phyloP scores from a whole-genome alignment of 2,888 invertebrate genomes.

The Patella pellucida region DNA sequence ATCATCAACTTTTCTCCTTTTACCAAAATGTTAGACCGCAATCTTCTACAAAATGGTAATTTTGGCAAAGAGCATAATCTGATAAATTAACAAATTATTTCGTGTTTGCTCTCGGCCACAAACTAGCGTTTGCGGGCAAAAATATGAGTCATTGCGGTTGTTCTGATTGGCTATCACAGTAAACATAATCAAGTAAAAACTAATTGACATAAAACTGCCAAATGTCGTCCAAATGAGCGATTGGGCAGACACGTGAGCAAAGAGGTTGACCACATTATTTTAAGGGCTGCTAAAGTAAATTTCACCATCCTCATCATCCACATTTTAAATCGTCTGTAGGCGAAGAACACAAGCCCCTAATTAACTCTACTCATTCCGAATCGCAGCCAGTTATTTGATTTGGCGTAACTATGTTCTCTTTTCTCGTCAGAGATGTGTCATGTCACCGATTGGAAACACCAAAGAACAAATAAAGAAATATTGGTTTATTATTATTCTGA shows the following conservation, averaged over 20 bases:
- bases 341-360: background rate
- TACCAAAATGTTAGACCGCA: background rate
- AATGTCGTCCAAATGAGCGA: background rate
- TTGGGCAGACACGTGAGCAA: conserved; percentile 4
- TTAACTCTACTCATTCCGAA: too few relatives aligned
- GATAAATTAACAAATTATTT: conserved; percentile 10
- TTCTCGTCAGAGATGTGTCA: background rate
- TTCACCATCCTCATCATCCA: background rate
- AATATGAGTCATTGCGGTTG: conserved; percentile 9
- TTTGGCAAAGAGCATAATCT: conserved; percentile 12
- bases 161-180: background rate
- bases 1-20: too few relatives aligned
- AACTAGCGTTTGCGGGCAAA: conserved; percentile 3
- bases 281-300: conserved; percentile 8
- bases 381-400: too few relatives aligned
- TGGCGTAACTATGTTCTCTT: too few relatives aligned
- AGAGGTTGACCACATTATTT: conserved; percentile 10
- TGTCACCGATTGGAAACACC: background rate
- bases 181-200: conserved; percentile 5
- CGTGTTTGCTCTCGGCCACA: conserved; percentile 10
- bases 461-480: background rate
- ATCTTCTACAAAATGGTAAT: conserved; percentile 9
- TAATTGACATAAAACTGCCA: conserved; percentile 3
- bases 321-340: conserved; percentile 1
- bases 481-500: conserved; percentile 1